phyloP scores from a whole-genome alignment of 2,888 invertebrate species.

The Monopis laevigella region DNA sequence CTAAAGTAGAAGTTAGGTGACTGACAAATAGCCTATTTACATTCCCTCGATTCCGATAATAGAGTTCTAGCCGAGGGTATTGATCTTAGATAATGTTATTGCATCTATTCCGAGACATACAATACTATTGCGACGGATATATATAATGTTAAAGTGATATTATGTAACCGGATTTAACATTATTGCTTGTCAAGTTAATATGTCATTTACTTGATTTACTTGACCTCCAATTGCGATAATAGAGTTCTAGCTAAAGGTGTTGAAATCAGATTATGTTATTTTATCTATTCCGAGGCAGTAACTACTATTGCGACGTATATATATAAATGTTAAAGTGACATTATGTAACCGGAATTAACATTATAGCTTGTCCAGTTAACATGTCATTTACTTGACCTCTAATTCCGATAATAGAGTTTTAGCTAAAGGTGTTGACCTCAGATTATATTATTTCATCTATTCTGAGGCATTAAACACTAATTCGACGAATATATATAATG shows the following conservation, averaged over 20 bases:
- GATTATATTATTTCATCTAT: conserved; percentile 2
- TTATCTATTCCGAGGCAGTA: background rate
- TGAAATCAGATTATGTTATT: background rate
- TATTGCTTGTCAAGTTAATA: too few species aligned
- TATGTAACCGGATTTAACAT: too few species aligned
- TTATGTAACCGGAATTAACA: too few species aligned
- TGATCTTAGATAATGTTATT: conserved; percentile 8
- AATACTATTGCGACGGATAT: too few species aligned
- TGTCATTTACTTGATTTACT: too few species aligned
- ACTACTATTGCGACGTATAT: background rate
- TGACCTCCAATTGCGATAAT: background rate
- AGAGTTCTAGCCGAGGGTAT: background rate
- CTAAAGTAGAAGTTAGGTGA: background rate
- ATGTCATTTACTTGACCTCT: too few species aligned
- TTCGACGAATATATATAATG: too few species aligned
- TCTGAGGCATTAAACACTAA: too few species aligned
- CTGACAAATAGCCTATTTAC: conserved; percentile 11
- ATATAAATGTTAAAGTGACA: background rate
- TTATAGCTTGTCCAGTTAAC: too few species aligned
- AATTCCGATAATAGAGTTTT: background rate
- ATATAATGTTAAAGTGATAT: too few species aligned
- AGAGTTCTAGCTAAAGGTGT: background rate
- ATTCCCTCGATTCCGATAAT: conserved; percentile 4
- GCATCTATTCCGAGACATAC: too few species aligned
- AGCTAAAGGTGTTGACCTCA: background rate